phyloP scores from a whole-genome alignment of 2,113 vertebrate species.

The Odontesthes bonariensis region DNA sequence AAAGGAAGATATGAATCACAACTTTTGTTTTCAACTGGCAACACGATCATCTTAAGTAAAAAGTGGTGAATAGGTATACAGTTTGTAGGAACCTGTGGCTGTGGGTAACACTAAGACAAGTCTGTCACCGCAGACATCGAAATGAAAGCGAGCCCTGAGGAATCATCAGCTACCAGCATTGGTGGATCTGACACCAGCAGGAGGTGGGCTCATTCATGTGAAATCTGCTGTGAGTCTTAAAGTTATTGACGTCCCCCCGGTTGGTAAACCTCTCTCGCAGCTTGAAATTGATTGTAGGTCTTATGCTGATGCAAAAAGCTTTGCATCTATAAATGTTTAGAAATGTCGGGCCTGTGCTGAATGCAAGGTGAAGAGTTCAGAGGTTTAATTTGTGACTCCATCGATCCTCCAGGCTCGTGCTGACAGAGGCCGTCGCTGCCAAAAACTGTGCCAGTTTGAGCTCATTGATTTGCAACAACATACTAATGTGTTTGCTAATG shows the following conservation, averaged over 20 bases:
- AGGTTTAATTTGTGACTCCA: constrained; percentile 53
- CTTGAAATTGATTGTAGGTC: constrained; percentile 60
- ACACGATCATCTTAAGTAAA: background rate
- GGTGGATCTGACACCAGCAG: constrained; percentile 24
- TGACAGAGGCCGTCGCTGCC: constrained; percentile 19
- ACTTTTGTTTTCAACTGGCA: background rate
- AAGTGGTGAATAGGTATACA: background rate
- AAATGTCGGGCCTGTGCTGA: constrained; percentile 48
- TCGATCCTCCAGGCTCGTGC: constrained; percentile 18
- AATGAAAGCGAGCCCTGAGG: background rate
- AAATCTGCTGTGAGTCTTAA: constrained; percentile 62
- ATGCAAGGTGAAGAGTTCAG: constrained; percentile 70
- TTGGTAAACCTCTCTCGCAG: constrained; percentile 58
- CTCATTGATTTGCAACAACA: constrained; percentile 55
- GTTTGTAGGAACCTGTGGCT: too few species aligned
- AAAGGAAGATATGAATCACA: constrained; percentile 18
- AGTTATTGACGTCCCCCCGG: constrained; percentile 65
- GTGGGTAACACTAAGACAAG: background rate
- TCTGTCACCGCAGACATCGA: constrained; percentile 2
- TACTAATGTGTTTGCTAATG: constrained; percentile 70
- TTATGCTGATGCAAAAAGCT: constrained; percentile 61
- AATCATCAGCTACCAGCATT: constrained; percentile 13
- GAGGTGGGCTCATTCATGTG: constrained; percentile 40
- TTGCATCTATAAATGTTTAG: constrained; percentile 66
- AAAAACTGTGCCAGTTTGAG: constrained; percentile 45